Evolutionary conservation across 1,140 invertebrate species (phyloP).

Genomic region (Macrobrachium nipponense): DNA sequence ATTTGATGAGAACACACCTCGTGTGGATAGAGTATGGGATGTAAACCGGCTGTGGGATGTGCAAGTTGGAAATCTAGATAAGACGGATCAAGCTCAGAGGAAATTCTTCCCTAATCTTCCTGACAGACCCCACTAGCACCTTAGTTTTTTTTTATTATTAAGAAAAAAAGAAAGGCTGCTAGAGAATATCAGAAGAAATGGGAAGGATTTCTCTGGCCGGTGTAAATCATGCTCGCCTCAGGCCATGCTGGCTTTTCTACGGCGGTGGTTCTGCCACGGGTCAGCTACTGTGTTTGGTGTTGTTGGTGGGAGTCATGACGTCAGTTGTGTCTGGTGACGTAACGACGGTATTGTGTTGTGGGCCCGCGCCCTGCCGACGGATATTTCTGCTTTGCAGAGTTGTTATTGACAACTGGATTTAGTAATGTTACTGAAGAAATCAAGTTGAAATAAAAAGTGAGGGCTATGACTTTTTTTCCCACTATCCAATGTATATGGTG

Average conservation of each 20-base stretch:
- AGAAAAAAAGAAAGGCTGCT: background rate
- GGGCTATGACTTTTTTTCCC: background rate
- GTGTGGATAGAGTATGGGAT: no score
- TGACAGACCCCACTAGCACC: no score
- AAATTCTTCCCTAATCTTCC: no score
- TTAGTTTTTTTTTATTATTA: no score
- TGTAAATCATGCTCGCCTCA: slow-evolving; percentile 44
- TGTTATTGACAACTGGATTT: background rate
- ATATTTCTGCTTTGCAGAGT: background rate
- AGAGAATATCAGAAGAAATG: slow-evolving; percentile 4
- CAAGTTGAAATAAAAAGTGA: slow-evolving; percentile 10
- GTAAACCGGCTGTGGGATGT: no score
- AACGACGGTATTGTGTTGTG: slow-evolving; percentile 33
- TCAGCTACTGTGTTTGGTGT: slow-evolving; percentile 51
- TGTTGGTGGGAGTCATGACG: slow-evolving; percentile 30
- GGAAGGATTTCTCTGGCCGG: slow-evolving; percentile 10
- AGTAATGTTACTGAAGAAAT: slow-evolving; percentile 7
- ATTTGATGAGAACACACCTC: no score
- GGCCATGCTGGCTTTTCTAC: slow-evolving; percentile 53
- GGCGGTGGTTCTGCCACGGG: slow-evolving; percentile 59
- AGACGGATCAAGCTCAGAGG: no score
- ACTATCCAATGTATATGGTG: slow-evolving; percentile 5
- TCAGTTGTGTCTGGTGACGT: slow-evolving; percentile 53
- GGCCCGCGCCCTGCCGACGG: slow-evolving; percentile 47
- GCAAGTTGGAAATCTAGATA: no score